Evolutionary conservation across 2,888 invertebrate species (phyloP).

Genomic region (Neoaliturus tenellus): DNA sequence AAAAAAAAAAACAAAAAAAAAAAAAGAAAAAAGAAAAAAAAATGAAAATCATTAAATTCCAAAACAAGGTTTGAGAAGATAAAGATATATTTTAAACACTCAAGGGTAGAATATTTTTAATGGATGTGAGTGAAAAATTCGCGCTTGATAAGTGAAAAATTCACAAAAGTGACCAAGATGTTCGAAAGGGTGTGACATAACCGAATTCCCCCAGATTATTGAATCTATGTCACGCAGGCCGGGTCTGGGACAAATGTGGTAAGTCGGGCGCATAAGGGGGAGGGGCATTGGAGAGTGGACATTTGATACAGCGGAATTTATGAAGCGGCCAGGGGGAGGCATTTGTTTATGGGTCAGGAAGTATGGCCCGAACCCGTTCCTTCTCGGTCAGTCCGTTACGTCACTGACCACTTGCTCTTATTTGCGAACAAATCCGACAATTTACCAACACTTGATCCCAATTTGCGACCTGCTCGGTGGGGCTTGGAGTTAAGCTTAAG

Average conservation of each 20-base stretch:
- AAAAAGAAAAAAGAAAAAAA: too few species aligned
- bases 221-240: too few species aligned
- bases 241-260: background rate
- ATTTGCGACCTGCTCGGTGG: background rate
- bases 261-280: background rate
- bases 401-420: constrained; percentile 27
- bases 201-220: too few species aligned
- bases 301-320: constrained; percentile 47
- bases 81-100: too few species aligned
- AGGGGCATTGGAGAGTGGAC: constrained; percentile 7
- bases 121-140: too few species aligned
- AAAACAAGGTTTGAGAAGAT: too few species aligned
- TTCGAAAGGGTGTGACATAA: background rate
- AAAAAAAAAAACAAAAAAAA: too few species aligned
- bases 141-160: too few species aligned
- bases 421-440: constrained; percentile 47
- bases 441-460: constrained; percentile 4
- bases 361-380: constrained; percentile 31
- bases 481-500: too few species aligned
- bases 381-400: constrained; percentile 36
- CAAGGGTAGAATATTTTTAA: too few species aligned
- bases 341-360: constrained; percentile 52
- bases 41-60: too few species aligned
- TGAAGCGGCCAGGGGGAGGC: constrained; percentile 32
- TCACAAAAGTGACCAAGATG: background rate